Conservation (phyloP, 1,140 invertebrate genomes). For the Drosophila novamexicana region DNA sequence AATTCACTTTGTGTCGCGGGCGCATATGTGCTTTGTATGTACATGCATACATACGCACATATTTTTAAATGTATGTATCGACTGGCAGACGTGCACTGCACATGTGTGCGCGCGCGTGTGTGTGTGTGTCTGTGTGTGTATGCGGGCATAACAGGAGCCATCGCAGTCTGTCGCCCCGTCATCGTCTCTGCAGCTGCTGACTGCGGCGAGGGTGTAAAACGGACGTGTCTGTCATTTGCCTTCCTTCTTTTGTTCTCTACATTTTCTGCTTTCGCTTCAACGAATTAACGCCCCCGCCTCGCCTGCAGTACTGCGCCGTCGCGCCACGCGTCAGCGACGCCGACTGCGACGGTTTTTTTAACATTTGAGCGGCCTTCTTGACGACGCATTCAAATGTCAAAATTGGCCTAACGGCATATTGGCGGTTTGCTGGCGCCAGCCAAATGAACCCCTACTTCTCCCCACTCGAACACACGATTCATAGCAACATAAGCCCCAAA, state of each 20-base stretch:
- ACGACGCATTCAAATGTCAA: conserved; percentile 52
- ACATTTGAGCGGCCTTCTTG: conserved; percentile 31
- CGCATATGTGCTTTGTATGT: not conserved
- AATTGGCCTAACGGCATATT: conserved; percentile 60
- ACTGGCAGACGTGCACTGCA: conserved; percentile 42
- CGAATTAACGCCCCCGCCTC: conserved; percentile 14
- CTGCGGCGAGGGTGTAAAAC: conserved; percentile 61
- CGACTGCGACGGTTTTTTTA: not conserved
- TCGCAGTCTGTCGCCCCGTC: not conserved
- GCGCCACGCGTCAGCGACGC: conserved; percentile 15
- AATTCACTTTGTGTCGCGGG: conserved; percentile 59
- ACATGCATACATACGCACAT: conserved; percentile 15
- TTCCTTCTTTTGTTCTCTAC: conserved; percentile 59
- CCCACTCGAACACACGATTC: not conserved
- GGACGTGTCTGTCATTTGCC: conserved; percentile 75
- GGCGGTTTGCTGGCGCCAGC: conserved; percentile 52
- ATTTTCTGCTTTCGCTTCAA: conserved; percentile 37
- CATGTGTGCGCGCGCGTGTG: conserved; percentile 13
- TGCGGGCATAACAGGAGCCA: conserved; percentile 33
- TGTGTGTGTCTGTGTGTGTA: conserved; percentile 26
- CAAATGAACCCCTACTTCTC: conserved; percentile 30
- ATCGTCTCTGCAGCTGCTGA: not conserved
- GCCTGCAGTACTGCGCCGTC: not conserved
- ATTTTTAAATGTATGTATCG: conserved; percentile 40
- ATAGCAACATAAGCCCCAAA: conserved; percentile 38